Evolutionary conservation across 2,888 invertebrate species (phyloP), one percentile per base, ranked within the genome.

Genomic region (Nymphalis c-album): DNA sequence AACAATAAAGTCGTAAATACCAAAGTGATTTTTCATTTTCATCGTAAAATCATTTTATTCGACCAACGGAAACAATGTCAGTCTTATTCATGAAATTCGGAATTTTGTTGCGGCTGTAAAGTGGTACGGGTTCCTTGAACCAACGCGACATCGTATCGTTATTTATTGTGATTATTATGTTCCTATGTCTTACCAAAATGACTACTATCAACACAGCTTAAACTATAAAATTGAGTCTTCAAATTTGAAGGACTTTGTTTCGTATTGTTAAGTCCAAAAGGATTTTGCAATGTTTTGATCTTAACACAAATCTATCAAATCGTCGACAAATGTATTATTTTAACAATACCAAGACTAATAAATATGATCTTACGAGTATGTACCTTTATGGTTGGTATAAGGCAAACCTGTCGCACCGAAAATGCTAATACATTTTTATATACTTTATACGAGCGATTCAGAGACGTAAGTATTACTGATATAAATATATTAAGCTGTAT

Each of bases 1-100:
- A 81, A 85, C 84, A 84, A 85, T 85, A 84, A 83, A 79, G 81
- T 82, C 83, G 85, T 88, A 87, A 87, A 88, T 81, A 82, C 78
- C 76, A 79, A 82, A 84, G 79, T 79, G 81, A 86, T 87, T 86
- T 87, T 86, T 87, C 83, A 88, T 84, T 84, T 79, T 73, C 78
- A 79, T 84, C 85, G 80, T 86, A 83, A 85, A 85, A 73, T 73
- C 75, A 75, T 82, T 83, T 83, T 78, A 82, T 83, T 81, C 74
- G 77, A 74, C 79, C 79, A 76, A 45, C 80, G 78, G 78, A 78
- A 80, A 82, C 80, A 83, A 80, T 79, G 79, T 79, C 77, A 73
- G 73, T 72, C 68, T 60, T 63, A 67, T 74, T 73, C 71, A 74
- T 74, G 73, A 73, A 74, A 72, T 74, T 74, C 73, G 73, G 60